A percentile compares a stretch with the other conserved stretches of the same genome.
These are phyloP conservation scores for Smithornis capensis DNA, from an alignment of 2,113 vertebrate genomes.

Conservation along the genomic window DNA sequence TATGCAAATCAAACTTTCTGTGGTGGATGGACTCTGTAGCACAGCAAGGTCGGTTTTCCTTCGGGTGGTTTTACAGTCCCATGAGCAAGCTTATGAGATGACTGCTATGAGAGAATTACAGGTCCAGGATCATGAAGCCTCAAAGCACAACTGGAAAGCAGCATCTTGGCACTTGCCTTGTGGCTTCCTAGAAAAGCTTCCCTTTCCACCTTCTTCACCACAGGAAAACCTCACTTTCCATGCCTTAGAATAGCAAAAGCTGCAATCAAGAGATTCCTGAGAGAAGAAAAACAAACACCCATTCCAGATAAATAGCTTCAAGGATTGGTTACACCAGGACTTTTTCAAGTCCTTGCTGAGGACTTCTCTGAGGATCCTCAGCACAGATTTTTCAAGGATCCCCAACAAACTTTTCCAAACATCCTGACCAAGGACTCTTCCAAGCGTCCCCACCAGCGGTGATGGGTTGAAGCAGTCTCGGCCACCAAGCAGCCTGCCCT, in stretches of 20 bases:
- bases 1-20: background rate
- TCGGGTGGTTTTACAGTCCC: background rate
- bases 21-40: background rate
- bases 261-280: background rate
- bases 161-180: background rate
- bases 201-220: background rate
- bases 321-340: accelerated
- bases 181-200: background rate
- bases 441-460: background rate
- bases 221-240: background rate
- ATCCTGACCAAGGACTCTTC: background rate
- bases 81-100: background rate
- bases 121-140: background rate
- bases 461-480: background rate
- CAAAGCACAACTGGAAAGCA: background rate
- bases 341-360: background rate
- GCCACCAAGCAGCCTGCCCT: background rate
- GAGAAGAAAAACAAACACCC: background rate
- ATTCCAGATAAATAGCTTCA: background rate
- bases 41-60: background rate
- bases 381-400: background rate
- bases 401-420: background rate
- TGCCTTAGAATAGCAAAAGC: background rate
- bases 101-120: background rate
- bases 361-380: background rate